Conservation (phyloP, 2,113 vertebrate genomes). For the Chunga burmeisteri region DNA sequence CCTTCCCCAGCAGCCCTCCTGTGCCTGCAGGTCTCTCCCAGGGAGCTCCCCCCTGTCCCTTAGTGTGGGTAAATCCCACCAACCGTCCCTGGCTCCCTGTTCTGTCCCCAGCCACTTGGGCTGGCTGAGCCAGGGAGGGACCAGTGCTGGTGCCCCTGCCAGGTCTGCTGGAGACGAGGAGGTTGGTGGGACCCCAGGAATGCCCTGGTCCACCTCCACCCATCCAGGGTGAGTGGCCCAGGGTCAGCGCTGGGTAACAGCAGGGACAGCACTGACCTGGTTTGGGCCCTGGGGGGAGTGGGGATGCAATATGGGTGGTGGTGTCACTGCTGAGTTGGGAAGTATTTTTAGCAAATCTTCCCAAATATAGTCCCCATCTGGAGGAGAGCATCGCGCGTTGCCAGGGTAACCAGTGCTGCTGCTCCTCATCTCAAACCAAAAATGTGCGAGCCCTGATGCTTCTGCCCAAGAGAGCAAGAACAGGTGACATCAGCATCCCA, state of each 20-base stretch:
- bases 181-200: fast-evolving
- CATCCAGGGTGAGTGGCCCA: neutral
- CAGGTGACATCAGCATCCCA: neutral
- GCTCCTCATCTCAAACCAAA: neutral
- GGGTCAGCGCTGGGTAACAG: neutral
- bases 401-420: neutral
- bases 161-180: neutral
- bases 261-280: fast-evolving
- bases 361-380: neutral
- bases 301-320: neutral
- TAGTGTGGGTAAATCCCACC: neutral
- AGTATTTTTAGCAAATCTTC: constrained; percentile 11
- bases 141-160: neutral
- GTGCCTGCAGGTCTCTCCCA: neutral
- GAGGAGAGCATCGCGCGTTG: neutral
- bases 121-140: neutral
- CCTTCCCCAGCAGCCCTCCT: neutral
- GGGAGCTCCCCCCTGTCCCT: neutral
- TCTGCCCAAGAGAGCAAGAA: fast-evolving
- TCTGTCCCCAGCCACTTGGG: fast-evolving
- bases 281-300: neutral
- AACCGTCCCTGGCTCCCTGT: neutral
- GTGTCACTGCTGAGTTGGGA: neutral
- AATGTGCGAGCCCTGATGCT: fast-evolving
- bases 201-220: neutral